phyloP scores from a whole-genome alignment of 2,113 vertebrate genomes.

The Oenanthe melanoleuca region DNA sequence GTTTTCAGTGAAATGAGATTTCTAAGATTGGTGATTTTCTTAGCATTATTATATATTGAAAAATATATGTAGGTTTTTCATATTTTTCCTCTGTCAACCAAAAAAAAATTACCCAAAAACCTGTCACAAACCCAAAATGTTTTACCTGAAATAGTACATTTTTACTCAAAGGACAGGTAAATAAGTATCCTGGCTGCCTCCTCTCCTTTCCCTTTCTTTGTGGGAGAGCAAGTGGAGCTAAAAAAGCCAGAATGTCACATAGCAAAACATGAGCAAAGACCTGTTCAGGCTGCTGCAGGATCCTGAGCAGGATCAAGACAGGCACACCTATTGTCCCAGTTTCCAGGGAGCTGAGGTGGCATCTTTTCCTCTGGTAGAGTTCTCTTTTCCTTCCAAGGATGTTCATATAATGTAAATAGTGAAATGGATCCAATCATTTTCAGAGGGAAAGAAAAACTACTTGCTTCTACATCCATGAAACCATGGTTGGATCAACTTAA shows the following conservation, averaged over 20 bases:
- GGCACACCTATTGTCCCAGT: not conserved
- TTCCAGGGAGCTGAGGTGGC: not conserved
- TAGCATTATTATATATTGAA: not conserved
- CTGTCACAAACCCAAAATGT: not conserved
- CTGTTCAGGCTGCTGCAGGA: not conserved
- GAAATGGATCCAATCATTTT: not conserved
- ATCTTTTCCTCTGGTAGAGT: fast-evolving
- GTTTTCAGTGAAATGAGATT: not conserved
- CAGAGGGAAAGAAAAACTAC: not conserved
- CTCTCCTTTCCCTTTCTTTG: not conserved
- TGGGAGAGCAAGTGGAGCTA: not conserved
- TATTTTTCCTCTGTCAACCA: not conserved
- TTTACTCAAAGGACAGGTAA: not conserved
- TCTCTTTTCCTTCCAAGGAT: not conserved
- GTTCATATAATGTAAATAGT: not conserved
- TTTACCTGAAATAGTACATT: not conserved
- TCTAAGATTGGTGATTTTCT: not conserved
- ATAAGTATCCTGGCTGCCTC: not conserved
- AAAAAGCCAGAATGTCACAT: not conserved
- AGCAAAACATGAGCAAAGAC: not conserved
- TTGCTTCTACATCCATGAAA: not conserved
- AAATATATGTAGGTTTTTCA: not conserved
- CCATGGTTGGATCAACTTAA: not conserved
- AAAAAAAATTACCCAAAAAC: too few species aligned
- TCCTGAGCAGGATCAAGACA: not conserved